A percentile compares a stretch with the other conserved stretches of the same genome.
phyloP scores from a whole-genome alignment of 2,888 invertebrate genomes.

The Glaucopsyche alexis region DNA sequence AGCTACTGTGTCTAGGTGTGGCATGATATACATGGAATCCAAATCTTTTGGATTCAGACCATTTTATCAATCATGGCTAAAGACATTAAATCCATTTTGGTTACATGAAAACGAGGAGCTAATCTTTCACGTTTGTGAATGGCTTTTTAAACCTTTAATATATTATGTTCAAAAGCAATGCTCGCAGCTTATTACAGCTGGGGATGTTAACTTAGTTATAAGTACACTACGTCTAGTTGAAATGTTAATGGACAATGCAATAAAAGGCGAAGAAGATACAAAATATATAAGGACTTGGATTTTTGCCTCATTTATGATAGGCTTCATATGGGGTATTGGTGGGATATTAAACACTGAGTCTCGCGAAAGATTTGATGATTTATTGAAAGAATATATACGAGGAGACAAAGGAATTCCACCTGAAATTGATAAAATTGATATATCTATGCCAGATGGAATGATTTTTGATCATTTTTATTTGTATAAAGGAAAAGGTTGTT shows the following conservation, averaged over 20 bases:
- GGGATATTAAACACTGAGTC: conserved; percentile 88
- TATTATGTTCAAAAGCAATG: conserved; percentile 87
- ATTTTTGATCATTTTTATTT: conserved; percentile 91
- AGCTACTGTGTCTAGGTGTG: conserved; percentile 93
- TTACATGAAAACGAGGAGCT: conserved; percentile 79
- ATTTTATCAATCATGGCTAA: conserved; percentile 90
- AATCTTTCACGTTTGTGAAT: conserved; percentile 83
- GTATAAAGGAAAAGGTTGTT: conserved; percentile 90
- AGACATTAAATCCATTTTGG: conserved; percentile 82
- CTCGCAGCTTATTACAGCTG: conserved; percentile 82
- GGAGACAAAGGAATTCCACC: conserved; percentile 66
- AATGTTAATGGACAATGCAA: conserved; percentile 87
- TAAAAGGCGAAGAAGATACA: conserved; percentile 84
- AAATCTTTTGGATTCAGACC: conserved; percentile 90
- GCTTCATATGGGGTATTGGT: conserved; percentile 91
- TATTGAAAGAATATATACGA: conserved; percentile 76
- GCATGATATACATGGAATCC: conserved; percentile 95
- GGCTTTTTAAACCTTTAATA: conserved; percentile 89
- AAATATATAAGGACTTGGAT: conserved; percentile 86
- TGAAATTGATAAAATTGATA: conserved; percentile 84
- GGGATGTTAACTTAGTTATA: conserved; percentile 85
- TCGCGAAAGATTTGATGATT: conserved; percentile 83
- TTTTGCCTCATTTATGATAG: conserved; percentile 87
- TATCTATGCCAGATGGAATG: conserved; percentile 89
- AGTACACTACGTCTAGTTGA: conserved; percentile 87